Base-by-base conservation (phyloP, 2,797 vertebrate species). In the Scleropages formosus region DNA sequence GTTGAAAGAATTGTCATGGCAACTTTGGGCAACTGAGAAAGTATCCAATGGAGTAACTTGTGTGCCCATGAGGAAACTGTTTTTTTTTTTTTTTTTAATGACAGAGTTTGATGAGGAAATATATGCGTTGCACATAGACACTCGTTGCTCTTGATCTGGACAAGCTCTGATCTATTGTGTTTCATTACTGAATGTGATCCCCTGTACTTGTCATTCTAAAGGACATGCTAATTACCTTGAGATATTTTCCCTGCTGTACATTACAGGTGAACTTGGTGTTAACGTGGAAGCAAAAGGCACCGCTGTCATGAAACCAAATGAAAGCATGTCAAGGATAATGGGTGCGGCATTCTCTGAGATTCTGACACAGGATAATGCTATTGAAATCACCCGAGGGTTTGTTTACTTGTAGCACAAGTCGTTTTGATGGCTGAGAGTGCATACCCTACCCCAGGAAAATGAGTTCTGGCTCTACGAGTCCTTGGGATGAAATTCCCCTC, bases 401-500 rank as follows among this genome's bases (percentile, higher is more conserved):
- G 49, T 53, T 65, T 11, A 62, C 15, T 46, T 46, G 11, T 65
- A 49, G 74, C 47, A 10, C 13, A 11, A 24, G 60, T 60, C 9
- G 24, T 31, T 64, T 18, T 73, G 39, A 1, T 59, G 58, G 62
- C 53, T 56, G 53, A 56, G 3, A 56, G 53, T 3, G 53, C 53
- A 12, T 53, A 39, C 31, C 6, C 31, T 39, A 2, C 31, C 31
- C 31, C 6, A 6, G 31, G 31, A 39, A 39, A 39, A 39, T n/a
- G 44, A 49, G 65, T 74, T 31, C 46, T 65, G 3, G 65, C 51
- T 46, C 16, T 71, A 72, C 75, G 46, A 59, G 61, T 59, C 72
- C 82, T 82, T 81, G 80, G 65, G 64, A 78, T 88, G 81, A 85
- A 85, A 80, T 82, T 80, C 82, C 82, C 39, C 88, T 87, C 85